Percentiles rank a stretch among this genome's conserved stretches.
Evolutionary conservation across 2,888 invertebrate species (phyloP).

Genomic region (Acronicta psi): DNA sequence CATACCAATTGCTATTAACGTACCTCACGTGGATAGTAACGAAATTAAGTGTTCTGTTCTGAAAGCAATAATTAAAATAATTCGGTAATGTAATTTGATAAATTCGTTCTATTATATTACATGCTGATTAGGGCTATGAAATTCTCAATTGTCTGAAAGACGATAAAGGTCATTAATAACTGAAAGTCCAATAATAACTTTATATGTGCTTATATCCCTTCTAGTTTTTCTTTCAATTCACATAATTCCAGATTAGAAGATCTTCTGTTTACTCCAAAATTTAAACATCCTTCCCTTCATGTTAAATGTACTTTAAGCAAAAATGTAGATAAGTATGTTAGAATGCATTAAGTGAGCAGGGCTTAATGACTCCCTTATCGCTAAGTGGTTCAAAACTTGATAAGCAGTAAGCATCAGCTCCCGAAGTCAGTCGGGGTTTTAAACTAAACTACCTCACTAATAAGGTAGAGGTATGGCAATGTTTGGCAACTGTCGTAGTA

Average conservation of each 20-base stretch:
- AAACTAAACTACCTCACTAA: too few species aligned
- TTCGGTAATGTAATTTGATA: slow-evolving; percentile 8
- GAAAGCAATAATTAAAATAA: slow-evolving; percentile 13
- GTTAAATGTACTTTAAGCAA: too few species aligned
- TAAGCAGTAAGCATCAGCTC: not conserved
- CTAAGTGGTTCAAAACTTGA: not conserved
- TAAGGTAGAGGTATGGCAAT: too few species aligned
- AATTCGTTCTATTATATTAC: too few species aligned
- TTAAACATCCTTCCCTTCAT: too few species aligned
- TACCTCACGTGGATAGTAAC: slow-evolving; percentile 39
- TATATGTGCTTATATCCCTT: too few species aligned
- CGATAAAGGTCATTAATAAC: slow-evolving; percentile 19
- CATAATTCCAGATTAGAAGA: too few species aligned
- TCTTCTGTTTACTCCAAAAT: too few species aligned
- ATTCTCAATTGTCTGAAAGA: not conserved
- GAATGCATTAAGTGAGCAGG: not conserved
- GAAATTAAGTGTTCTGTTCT: slow-evolving; percentile 26
- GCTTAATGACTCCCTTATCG: not conserved
- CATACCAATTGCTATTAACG: slow-evolving; percentile 45
- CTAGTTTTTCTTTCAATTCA: too few species aligned
- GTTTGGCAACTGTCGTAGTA: too few species aligned
- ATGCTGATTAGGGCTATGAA: slow-evolving; percentile 26
- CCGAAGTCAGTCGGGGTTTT: not conserved
- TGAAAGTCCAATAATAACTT: not conserved
- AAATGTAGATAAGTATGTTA: too few species aligned